Evolutionary conservation across 1,140 invertebrate species (phyloP).

Genomic region (Macrocentrus cingulum): DNA sequence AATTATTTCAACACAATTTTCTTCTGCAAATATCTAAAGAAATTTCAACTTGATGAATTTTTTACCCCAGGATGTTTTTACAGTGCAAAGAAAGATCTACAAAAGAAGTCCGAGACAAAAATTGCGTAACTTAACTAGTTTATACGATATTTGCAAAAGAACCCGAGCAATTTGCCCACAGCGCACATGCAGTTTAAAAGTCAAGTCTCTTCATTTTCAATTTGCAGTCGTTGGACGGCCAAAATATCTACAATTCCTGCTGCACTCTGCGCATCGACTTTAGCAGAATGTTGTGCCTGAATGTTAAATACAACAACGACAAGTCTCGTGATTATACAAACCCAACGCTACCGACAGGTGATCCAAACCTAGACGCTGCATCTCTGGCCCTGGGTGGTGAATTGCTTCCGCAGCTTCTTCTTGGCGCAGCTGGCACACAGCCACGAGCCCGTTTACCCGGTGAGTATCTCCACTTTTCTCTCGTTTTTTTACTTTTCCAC

Average conservation of each 20-base stretch:
- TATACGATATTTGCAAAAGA: too few species aligned
- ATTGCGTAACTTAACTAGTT: too few species aligned
- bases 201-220: slow-evolving; percentile 10
- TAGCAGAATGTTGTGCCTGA: slow-evolving; percentile 95
- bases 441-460: slow-evolving; percentile 57
- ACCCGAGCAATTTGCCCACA: too few species aligned
- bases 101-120: too few species aligned
- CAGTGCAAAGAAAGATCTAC: too few species aligned
- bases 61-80: too few species aligned
- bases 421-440: slow-evolving; percentile 69
- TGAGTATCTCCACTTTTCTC: slow-evolving; percentile 36
- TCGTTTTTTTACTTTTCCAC: neutral
- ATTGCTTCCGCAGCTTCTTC: slow-evolving; percentile 66
- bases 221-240: slow-evolving; percentile 87
- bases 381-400: slow-evolving; percentile 65
- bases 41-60: too few species aligned
- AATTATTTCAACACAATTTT: too few species aligned
- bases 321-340: slow-evolving; percentile 99
- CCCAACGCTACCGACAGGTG: slow-evolving; percentile 92
- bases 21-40: too few species aligned
- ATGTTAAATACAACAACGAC: slow-evolving; percentile 99
- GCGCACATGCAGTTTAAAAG: too few species aligned
- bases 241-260: slow-evolving; percentile 99
- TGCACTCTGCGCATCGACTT: slow-evolving; percentile 99
- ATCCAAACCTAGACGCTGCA: slow-evolving; percentile 69